phyloP scores from a whole-genome alignment of 2,113 vertebrate genomes.

The Chaetura pelagica region DNA sequence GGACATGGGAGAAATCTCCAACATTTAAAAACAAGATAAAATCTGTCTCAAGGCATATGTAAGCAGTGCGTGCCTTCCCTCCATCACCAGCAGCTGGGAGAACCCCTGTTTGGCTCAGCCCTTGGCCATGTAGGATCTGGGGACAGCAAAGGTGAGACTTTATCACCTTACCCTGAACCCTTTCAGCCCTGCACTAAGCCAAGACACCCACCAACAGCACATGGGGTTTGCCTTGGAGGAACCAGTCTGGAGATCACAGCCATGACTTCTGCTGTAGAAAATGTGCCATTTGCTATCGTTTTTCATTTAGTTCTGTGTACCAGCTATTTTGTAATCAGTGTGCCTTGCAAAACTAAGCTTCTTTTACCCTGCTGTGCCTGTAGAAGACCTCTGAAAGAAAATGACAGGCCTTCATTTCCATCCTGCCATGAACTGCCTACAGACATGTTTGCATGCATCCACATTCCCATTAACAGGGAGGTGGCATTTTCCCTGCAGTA shows the following conservation, averaged over 20 bases:
- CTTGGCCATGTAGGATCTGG: neutral
- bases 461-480: accelerated
- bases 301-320: neutral
- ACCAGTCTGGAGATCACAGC: neutral
- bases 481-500: neutral
- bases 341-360: neutral
- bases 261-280: neutral
- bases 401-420: neutral
- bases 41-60: neutral
- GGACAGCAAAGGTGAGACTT: neutral
- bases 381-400: neutral
- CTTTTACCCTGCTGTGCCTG: neutral
- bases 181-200: neutral
- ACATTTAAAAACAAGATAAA: neutral
- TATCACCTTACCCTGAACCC: neutral
- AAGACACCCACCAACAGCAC: neutral
- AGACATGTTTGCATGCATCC: accelerated
- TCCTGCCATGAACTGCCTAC: neutral
- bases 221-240: neutral
- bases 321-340: neutral
- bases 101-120: neutral
- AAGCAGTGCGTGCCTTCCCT: neutral
- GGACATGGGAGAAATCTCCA: neutral
- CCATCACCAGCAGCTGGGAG: neutral
- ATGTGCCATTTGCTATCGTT: neutral